phyloP scores from a whole-genome alignment of 2,797 vertebrate genomes.

The Lutjanus campechanus region DNA sequence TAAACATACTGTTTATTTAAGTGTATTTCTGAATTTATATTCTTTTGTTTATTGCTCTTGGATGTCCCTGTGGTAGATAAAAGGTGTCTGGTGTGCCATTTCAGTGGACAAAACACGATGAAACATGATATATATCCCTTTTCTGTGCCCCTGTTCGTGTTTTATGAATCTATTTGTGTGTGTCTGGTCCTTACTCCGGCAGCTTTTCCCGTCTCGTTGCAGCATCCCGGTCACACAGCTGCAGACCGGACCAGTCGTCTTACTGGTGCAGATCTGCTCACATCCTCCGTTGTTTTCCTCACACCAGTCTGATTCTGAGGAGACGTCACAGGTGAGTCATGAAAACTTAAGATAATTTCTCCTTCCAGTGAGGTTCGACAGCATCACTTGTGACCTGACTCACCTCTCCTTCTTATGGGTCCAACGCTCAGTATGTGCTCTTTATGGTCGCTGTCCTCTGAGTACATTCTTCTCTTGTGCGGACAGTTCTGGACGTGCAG shows the following conservation, averaged over 20 bases:
- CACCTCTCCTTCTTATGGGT: slow-evolving; percentile 94
- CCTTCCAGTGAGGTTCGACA: background rate
- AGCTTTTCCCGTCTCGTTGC: slow-evolving; percentile 93
- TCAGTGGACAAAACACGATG: too few relatives aligned
- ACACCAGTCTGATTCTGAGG: slow-evolving; percentile 93
- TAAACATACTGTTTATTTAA: too few relatives aligned
- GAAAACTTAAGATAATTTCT: background rate
- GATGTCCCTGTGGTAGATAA: too few relatives aligned
- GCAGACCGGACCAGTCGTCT: slow-evolving; percentile 88
- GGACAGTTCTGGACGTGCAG: slow-evolving; percentile 90
- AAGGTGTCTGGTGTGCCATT: too few relatives aligned
- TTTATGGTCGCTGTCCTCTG: slow-evolving; percentile 86
- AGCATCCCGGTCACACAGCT: slow-evolving; percentile 97
- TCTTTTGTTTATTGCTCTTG: too few relatives aligned
- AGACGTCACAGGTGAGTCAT: background rate
- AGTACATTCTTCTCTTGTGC: slow-evolving; percentile 92
- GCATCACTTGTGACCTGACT: slow-evolving; percentile 3
- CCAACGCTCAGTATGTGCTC: slow-evolving; percentile 96
- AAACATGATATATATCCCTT: too few relatives aligned
- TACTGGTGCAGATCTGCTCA: slow-evolving; percentile 97
- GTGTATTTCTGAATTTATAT: too few relatives aligned
- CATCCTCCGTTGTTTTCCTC: slow-evolving; percentile 93
- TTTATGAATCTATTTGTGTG: background rate
- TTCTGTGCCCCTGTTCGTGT: background rate
- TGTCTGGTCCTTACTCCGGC: slow-evolving; percentile 84